These are phyloP conservation scores for Etheostoma nigrum DNA, from an alignment of 2,797 vertebrate genomes.

Conservation along the genomic window DNA sequence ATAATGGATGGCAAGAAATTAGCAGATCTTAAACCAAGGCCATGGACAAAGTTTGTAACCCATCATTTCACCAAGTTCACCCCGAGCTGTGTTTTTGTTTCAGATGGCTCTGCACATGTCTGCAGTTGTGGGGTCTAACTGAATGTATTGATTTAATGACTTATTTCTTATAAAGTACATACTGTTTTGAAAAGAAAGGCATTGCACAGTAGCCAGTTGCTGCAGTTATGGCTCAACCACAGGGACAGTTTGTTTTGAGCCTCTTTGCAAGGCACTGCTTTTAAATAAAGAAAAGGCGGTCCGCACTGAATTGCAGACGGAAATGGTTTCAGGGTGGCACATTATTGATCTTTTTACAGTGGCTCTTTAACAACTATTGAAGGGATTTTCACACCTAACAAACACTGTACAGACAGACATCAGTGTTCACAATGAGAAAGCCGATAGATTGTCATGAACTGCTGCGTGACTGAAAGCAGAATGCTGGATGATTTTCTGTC, in stretches of 20 bases:
- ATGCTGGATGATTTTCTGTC: neutral
- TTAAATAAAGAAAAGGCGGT: conserved; percentile 10
- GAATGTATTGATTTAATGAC: neutral
- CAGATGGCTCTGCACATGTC: neutral
- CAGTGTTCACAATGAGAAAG: neutral
- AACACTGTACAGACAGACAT: conserved; percentile 11
- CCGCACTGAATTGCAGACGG: neutral
- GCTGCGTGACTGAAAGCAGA: neutral
- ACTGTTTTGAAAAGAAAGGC: no score
- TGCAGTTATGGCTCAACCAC: neutral
- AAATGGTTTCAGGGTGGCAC: neutral
- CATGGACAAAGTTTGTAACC: neutral
- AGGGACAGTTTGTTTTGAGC: conserved; percentile 14
- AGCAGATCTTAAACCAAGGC: neutral
- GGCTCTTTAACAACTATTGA: neutral
- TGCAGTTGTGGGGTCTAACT: neutral
- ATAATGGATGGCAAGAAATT: neutral
- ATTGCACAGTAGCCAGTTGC: neutral
- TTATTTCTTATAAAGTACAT: neutral
- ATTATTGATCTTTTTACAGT: neutral
- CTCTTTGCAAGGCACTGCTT: neutral
- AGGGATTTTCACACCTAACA: conserved; percentile 1
- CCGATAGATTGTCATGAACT: neutral
- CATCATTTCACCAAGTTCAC: neutral
- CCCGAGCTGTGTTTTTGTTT: no score